phyloP scores from a whole-genome alignment of 2,113 vertebrate species.

The Okapia johnstoni region DNA sequence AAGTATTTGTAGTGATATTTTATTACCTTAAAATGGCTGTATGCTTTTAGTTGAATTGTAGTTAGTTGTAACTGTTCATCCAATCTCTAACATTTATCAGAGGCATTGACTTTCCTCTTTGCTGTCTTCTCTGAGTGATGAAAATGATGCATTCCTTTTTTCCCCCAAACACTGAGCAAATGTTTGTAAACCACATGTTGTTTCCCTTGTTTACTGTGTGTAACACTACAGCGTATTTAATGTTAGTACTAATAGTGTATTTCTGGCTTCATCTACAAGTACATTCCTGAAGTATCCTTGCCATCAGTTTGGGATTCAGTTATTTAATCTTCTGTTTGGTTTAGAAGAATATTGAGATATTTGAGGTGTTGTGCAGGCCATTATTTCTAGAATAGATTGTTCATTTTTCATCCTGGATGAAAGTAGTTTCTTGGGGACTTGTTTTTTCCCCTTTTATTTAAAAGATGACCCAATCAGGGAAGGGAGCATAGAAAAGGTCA shows the following conservation, averaged over 20 bases:
- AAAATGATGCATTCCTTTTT: conserved; percentile 52
- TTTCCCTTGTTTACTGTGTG: conserved; percentile 55
- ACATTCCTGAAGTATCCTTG: conserved; percentile 45
- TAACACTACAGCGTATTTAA: conserved; percentile 49
- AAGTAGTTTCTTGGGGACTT: background rate
- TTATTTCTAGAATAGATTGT: conserved; percentile 43
- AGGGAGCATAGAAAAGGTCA: background rate
- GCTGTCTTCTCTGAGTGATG: conserved; percentile 44
- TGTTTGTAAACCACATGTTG: conserved; percentile 49
- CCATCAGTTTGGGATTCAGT: conserved; percentile 35
- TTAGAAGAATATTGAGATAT: conserved; percentile 20
- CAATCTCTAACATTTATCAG: conserved; percentile 43
- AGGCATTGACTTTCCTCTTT: conserved; percentile 42
- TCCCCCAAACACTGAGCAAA: conserved; percentile 41
- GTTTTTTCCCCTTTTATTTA: background rate
- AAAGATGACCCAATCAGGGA: background rate
- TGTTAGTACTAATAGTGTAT: conserved; percentile 41
- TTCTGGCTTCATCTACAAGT: conserved; percentile 17
- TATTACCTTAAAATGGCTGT: conserved; percentile 48
- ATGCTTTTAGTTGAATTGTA: conserved; percentile 50
- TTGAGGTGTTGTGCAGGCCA: background rate
- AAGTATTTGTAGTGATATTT: conserved; percentile 42
- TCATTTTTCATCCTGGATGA: background rate
- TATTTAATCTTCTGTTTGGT: conserved; percentile 42
- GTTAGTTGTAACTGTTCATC: conserved; percentile 24